Conservation (phyloP, 1,140 invertebrate genomes). For the Drosophila kurseongensis region DNA sequence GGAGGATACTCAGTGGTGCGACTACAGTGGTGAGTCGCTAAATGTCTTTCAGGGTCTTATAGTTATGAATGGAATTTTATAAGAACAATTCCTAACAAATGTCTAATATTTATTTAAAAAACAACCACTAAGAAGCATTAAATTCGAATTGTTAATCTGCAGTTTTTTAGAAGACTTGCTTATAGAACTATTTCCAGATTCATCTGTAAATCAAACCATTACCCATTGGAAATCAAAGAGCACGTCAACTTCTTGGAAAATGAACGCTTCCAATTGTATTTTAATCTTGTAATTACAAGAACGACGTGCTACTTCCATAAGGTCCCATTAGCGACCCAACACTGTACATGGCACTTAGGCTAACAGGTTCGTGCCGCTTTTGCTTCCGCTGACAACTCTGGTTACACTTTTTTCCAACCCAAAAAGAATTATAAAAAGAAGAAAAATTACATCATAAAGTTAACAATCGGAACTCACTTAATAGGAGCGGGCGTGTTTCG, state of each 20-base stretch:
- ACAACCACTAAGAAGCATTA: no score
- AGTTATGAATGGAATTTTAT: no score
- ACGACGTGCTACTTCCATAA: not conserved
- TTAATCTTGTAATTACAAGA: not conserved
- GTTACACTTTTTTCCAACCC: constrained; percentile 30
- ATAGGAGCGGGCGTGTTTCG: constrained; percentile 24
- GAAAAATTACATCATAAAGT: constrained; percentile 54
- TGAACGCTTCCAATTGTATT: not conserved
- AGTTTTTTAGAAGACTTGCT: not conserved
- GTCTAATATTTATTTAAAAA: no score
- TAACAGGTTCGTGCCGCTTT: constrained; percentile 38
- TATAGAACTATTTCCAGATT: no score
- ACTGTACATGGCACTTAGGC: constrained; percentile 24
- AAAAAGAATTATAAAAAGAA: constrained; percentile 33
- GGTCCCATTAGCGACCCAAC: not conserved
- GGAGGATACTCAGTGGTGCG: not conserved
- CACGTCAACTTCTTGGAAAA: no score
- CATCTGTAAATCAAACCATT: no score
- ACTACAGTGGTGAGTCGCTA: constrained; percentile 2
- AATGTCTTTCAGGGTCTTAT: no score
- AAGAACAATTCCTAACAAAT: no score
- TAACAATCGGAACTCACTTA: constrained; percentile 52
- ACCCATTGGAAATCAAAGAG: not conserved
- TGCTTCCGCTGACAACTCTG: constrained; percentile 41
- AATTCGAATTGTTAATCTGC: no score